phyloP scores from a whole-genome alignment of 2,888 invertebrate species.

The Lasioglossum leucozonium region DNA sequence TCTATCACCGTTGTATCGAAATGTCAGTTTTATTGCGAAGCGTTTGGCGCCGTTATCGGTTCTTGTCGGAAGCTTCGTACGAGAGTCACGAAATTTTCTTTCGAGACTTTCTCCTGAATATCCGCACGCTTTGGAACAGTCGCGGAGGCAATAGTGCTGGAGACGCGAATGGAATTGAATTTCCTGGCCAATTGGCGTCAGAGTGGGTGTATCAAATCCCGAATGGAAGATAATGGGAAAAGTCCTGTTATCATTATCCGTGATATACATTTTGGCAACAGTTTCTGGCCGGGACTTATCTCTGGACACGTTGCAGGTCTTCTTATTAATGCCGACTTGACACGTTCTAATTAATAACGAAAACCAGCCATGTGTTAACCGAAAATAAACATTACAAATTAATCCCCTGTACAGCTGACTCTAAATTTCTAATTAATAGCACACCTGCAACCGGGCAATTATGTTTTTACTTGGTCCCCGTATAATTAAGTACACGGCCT shows the following conservation, averaged over 20 bases:
- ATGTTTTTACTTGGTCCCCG: not conserved
- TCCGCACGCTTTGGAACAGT: conserved; percentile 5
- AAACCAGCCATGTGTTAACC: not conserved
- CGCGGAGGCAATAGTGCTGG: conserved; percentile 1
- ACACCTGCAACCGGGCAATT: not conserved
- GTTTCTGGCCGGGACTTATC: conserved; percentile 4
- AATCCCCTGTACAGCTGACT: not conserved
- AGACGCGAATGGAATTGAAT: conserved; percentile 20
- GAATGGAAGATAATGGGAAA: conserved; percentile 14
- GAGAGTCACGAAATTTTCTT: conserved; percentile 11
- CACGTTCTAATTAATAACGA: conserved; percentile 2
- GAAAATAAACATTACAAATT: not conserved
- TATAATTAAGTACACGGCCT: not conserved
- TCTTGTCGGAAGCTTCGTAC: not conserved
- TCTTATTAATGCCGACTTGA: not conserved
- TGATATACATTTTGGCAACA: conserved; percentile 12
- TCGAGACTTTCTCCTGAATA: not conserved
- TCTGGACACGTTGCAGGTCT: not conserved
- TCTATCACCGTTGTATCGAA: not conserved
- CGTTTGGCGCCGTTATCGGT: not conserved
- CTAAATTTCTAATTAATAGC: not conserved
- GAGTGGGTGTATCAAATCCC: not conserved
- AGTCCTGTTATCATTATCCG: conserved; percentile 15
- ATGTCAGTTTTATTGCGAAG: not conserved
- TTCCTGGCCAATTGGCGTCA: conserved; percentile 27